These are phyloP conservation scores for Sus cebifrons DNA, from an alignment of 2,797 vertebrate genomes.

Conservation along the genomic window DNA sequence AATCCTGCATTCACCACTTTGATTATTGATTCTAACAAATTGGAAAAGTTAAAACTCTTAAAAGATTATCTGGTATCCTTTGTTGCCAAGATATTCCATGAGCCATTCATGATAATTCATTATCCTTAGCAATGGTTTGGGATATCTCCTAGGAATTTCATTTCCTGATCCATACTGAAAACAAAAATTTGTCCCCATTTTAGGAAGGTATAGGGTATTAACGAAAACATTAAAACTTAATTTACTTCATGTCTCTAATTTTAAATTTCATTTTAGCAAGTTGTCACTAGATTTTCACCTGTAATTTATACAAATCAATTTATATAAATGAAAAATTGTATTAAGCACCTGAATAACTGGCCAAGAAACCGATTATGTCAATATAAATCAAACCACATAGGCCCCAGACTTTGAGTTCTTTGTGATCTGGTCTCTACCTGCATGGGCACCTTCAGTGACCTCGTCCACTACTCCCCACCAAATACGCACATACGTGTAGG, in stretches of 20 bases:
- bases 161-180: constrained; percentile 60
- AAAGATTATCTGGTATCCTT: background rate
- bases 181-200: constrained; percentile 64
- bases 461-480: background rate
- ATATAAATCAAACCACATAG: background rate
- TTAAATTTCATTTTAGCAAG: constrained; percentile 64
- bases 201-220: constrained; percentile 25
- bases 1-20: background rate
- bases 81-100: constrained; percentile 73
- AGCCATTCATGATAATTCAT: constrained; percentile 75
- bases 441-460: rapidly evolving
- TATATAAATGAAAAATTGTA: background rate
- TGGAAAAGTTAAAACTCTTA: constrained; percentile 15
- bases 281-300: constrained; percentile 6
- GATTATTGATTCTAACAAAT: background rate
- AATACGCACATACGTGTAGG: background rate
- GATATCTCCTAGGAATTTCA: constrained; percentile 77
- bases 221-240: constrained; percentile 51
- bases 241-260: constrained; percentile 59
- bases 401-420: background rate
- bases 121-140: constrained; percentile 76
- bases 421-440: background rate
- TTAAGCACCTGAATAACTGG: background rate
- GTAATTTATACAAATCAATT: constrained; percentile 37
- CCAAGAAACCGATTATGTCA: background rate